A percentile compares a stretch with the other conserved stretches of the same genome.
phyloP scores from a whole-genome alignment of 2,888 invertebrate genomes.

The Ctenicera cuprea region DNA sequence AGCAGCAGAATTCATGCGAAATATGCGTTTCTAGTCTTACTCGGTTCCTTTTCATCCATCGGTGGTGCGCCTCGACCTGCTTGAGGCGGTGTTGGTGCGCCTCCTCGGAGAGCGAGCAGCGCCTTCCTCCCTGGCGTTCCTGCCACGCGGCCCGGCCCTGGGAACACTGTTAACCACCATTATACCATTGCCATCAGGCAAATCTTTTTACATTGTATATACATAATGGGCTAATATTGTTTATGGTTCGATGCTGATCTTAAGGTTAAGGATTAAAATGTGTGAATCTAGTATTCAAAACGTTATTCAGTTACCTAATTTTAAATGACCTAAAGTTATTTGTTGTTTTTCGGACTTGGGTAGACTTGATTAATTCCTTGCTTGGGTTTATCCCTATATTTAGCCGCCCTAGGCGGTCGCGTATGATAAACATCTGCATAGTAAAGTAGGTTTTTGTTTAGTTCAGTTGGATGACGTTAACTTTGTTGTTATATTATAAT shows the following conservation, averaged over 20 bases:
- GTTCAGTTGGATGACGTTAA: no score
- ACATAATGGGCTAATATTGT: not conserved
- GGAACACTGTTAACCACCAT: conserved; percentile 78
- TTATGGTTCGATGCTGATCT: not conserved
- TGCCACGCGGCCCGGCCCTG: conserved; percentile 91
- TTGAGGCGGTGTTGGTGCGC: conserved; percentile 78
- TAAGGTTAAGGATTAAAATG: no score
- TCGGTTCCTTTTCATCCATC: conserved; percentile 92
- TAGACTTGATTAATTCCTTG: no score
- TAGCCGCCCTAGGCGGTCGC: no score
- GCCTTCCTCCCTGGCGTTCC: conserved; percentile 77
- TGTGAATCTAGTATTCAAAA: no score
- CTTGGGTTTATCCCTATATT: no score
- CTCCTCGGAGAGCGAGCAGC: conserved; percentile 82
- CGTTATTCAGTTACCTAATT: no score
- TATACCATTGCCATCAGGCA: conserved; percentile 2
- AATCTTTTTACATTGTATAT: not conserved
- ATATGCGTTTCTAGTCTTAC: conserved; percentile 72
- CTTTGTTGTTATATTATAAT: no score
- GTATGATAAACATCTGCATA: no score
- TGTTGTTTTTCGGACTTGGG: no score
- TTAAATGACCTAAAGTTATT: no score
- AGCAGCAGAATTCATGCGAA: conserved; percentile 39
- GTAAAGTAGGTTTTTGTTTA: no score
- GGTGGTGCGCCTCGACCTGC: conserved; percentile 79